Conservation (phyloP, 2,113 vertebrate species). For the Neolamprologus tretocephalus region DNA sequence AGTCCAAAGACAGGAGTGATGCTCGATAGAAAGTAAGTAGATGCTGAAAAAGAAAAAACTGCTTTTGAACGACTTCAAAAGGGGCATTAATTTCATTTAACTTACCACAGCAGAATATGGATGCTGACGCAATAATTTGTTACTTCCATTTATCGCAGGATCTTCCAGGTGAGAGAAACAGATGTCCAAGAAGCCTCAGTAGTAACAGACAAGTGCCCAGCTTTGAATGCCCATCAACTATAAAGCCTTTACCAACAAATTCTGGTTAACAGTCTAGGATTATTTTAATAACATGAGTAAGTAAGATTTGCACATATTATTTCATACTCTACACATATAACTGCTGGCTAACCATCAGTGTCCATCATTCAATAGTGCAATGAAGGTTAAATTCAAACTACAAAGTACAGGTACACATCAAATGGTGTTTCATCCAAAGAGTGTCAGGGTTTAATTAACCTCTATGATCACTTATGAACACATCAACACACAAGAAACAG, state of each 20-base stretch:
- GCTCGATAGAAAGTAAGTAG: background rate
- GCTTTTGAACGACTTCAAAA: background rate
- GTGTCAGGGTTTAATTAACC: conserved; percentile 56
- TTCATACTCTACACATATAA: background rate
- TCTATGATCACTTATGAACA: conserved; percentile 51
- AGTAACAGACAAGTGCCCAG: background rate
- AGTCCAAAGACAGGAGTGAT: background rate
- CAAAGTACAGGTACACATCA: background rate
- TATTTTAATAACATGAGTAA: background rate
- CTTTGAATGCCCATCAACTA: background rate
- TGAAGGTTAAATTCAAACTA: background rate
- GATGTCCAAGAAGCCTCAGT: background rate
- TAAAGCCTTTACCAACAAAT: background rate
- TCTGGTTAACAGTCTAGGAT: background rate
- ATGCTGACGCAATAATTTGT: background rate
- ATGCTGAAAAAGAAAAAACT: background rate
- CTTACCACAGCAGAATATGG: background rate
- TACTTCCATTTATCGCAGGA: background rate
- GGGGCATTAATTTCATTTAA: background rate
- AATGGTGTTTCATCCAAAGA: conserved; percentile 36
- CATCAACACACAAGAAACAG: conserved; percentile 34
- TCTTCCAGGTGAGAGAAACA: background rate
- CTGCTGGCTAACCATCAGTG: background rate
- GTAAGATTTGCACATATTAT: no score
- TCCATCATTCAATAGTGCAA: background rate